Percentiles rank a stretch among this genome's conserved stretches.
These are phyloP conservation scores for Temnothorax ravouxi DNA, from an alignment of 2,888 invertebrate species.

Conservation along the genomic window DNA sequence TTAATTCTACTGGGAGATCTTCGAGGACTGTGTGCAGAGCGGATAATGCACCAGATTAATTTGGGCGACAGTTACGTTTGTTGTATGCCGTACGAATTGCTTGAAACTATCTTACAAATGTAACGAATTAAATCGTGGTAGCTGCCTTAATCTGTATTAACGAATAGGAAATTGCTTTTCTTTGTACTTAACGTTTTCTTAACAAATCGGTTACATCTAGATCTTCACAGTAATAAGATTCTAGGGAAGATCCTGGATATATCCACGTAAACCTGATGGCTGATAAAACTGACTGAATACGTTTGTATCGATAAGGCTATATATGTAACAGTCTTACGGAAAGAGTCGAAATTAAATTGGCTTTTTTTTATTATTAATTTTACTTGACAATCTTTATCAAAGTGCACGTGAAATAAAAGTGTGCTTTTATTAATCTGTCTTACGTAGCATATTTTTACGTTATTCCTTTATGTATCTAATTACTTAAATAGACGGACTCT, in stretches of 20 bases:
- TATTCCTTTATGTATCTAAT: neutral
- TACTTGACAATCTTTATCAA: neutral
- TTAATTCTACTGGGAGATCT: conserved; percentile 71
- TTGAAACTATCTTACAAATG: conserved; percentile 26
- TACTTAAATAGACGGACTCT: neutral
- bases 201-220: conserved; percentile 44
- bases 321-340: conserved; percentile 47
- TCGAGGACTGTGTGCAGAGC: conserved; percentile 46
- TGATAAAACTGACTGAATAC: conserved; percentile 8
- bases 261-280: neutral
- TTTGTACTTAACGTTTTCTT: conserved; percentile 60
- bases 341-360: conserved; percentile 56
- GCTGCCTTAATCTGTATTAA: conserved; percentile 22
- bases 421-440: neutral
- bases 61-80: conserved; percentile 6
- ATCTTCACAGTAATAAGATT: conserved; percentile 36
- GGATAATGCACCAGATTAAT: conserved; percentile 41
- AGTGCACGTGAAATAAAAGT: conserved; percentile 6
- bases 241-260: conserved; percentile 4
- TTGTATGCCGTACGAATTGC: conserved; percentile 2
- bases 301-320: conserved; percentile 24
- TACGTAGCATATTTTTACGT: neutral
- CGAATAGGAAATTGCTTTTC: conserved; percentile 12
- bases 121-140: conserved; percentile 22
- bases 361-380: conserved; percentile 12